Evolutionary conservation across 2,113 vertebrate genomes (phyloP), one percentile per base, ranked within the genome.

Genomic region (Cyanistes caeruleus): DNA sequence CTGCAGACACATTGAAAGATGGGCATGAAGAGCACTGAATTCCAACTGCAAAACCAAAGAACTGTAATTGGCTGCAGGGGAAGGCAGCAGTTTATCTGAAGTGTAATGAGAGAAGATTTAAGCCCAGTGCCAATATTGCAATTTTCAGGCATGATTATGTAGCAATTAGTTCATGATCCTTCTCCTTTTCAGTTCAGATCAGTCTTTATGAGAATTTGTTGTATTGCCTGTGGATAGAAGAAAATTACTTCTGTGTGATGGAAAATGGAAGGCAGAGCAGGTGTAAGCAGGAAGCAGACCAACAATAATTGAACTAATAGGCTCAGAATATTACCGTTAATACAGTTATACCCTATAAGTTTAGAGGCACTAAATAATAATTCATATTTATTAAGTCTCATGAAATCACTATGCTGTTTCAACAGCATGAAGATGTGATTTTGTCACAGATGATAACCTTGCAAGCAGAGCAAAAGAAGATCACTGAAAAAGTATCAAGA

Each of bases 11-110:
- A 22, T 7, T 23, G 43, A 43, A 70, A 53, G 19, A 28, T 2
- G 5, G 21, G 55, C 33, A 65, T 0, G 0, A 25, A 85, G 15
- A 74, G 10, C 31, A 43, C 5, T 2, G 1, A 39, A 31, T 73
- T 82, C 46, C 28, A 10, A 22, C 39, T 51, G 25, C 1, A 1
- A 58, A 15, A 51, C 33, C 37, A 39, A 67, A 64, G 44, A 49
- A 46, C 15, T 35, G 9, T 16, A 31, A 60, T 5, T 44, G 33
- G 53, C 37, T 82, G 56, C 14, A 37, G 33, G 22, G 25, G 5
- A 78, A 76, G 33, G 35, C 16, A 43, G 44, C 4, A 62, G 49
- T 59, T 73, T 72, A 69, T 62, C 49, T 43, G 4, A 68, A 69
- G 12, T 21, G 6, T 16, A 65, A 76, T 33, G n/a, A 69, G 5